Base-by-base conservation (phyloP, 1,140 invertebrate genomes). In the Drosophila rufa region DNA sequence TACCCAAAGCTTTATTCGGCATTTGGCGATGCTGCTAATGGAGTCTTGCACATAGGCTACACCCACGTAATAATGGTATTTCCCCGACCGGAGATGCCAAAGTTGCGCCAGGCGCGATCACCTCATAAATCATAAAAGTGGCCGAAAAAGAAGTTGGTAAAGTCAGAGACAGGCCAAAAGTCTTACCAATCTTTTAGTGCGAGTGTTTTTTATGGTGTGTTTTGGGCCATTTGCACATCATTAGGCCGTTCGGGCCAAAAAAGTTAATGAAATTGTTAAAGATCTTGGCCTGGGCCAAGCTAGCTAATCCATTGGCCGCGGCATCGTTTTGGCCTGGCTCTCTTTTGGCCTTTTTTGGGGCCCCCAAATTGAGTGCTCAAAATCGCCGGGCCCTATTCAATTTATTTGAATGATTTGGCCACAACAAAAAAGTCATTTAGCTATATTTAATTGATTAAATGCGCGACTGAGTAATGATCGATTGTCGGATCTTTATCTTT, bases 41-140 rank as follows among this genome's bases (percentile, higher is more conserved):
- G 65, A 61, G 47, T 56, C 56, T 76, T 76, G 74, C 46, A 65
- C 61, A 67, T 56, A 58, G 56, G 50, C 67, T 45, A 70, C 75
- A 61, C 75, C 75, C 66, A 79, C 76, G 55, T 45, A 36, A 25
- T 4, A n/a, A 11, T 69, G 75, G 67, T 73, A 73, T 65, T 78
- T 79, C 77, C 77, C 47, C 38, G 53, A 58, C 30, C 55, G 19
- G 12, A 22, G 22, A 43, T 62, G 62, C 27, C 75, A 65, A 36
- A 58, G 75, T 74, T 74, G 70, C 70, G 70, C 57, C 59, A 64
- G 67, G 43, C 75, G 51, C 75, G 57, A 59, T 79, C 67, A 71
- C 60, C 75, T 79, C 67, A 79, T 79, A 79, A 79, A 79, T 79
- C 75, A 79, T 56, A 79, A 71, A 79, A 47, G 45, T 40, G 42